Base-by-base conservation (phyloP, 1,140 invertebrate genomes). In the Drosophila arizonae region DNA sequence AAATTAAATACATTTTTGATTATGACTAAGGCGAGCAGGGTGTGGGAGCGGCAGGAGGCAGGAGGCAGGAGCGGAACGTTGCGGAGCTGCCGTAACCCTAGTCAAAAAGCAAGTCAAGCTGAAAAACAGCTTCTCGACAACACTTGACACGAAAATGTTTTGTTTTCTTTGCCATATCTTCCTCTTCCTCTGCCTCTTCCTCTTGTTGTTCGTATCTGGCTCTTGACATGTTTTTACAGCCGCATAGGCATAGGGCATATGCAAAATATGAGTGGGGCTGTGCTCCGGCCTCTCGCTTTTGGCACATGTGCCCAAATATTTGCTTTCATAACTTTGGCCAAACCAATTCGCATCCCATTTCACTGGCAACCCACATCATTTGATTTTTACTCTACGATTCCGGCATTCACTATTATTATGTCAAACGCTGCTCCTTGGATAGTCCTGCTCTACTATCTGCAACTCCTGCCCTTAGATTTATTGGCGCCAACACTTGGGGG, bases 1-100 rank as follows among this genome's bases (percentile, higher is more conserved):
- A 87, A 87, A 88, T 88, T 87, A 79, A 87, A 87, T 87, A 87
- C 80, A 87, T 88, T 88, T 88, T 88, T 88, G 85, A 88, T 88
- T 88, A 88, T 76, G 81, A 76, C 78, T 66, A 70, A 70, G 50
- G 66, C 1, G 21, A 24, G 50, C 4, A 43, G 6, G 13, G 36
- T 13, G 41, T 24, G 21, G 21, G 1, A 24, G 21, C 1, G 21
- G 21, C 21, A 24, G 21, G 21, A 24, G 21, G 21, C 21, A 24
- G 21, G 2, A 24, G 21, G 21, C 21, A 24, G 21, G 21, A 24
- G 21, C 21, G 2, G 21, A 24, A 24, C 21, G 3, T 24, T 24
- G 1, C 21, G 21, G 21, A 24, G 21, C 21, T 24, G 24, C 28
- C 26, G 30, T 24, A 63, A 80, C 60, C 70, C 73, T 50, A 77